Evolutionary conservation across 92 coral and sea anemone species (phyloP).

Genomic region (Pocillopora grandis): DNA sequence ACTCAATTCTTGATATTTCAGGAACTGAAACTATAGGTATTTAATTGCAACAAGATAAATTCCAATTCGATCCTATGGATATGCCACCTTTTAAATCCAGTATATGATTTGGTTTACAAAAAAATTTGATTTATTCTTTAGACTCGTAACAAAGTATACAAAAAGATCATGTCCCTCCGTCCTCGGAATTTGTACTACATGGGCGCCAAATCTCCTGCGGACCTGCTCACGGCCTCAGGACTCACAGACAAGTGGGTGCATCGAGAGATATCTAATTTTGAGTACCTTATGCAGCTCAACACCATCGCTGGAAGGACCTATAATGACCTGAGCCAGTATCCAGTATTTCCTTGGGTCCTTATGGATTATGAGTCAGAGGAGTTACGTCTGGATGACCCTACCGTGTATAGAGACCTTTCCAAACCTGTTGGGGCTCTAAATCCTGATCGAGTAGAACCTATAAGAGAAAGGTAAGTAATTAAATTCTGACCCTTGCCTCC

Average conservation of each 20-base stretch:
- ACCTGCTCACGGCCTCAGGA: slow-evolving; percentile 93
- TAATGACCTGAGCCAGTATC: slow-evolving; percentile 95
- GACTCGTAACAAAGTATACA: slow-evolving; percentile 87
- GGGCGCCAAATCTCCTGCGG: slow-evolving; percentile 90
- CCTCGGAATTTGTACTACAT: slow-evolving; percentile 91
- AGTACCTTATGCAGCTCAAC: slow-evolving; percentile 95
- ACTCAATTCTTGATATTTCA: no score
- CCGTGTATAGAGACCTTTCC: slow-evolving; percentile 87
- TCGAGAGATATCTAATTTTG: slow-evolving; percentile 92
- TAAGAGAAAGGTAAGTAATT: slow-evolving; percentile 64
- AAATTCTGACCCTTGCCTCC: no score
- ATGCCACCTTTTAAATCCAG: not conserved
- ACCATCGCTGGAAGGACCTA: slow-evolving; percentile 98
- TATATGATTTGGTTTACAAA: no score
- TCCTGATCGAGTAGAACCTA: slow-evolving; percentile 51
- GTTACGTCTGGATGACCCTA: slow-evolving; percentile 74
- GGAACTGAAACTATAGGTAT: no score
- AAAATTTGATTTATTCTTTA: slow-evolving; percentile 8
- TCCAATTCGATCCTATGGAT: no score
- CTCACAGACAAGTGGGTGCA: slow-evolving; percentile 94
- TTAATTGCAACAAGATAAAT: no score
- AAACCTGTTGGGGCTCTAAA: slow-evolving; percentile 89
- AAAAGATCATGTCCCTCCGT: slow-evolving; percentile 78
- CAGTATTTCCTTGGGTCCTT: slow-evolving; percentile 94
- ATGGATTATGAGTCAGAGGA: slow-evolving; percentile 76